A percentile compares a stretch with the other conserved stretches of the same genome.
Conservation (phyloP, 2,797 vertebrate genomes). For the Etheostoma nigrum region DNA sequence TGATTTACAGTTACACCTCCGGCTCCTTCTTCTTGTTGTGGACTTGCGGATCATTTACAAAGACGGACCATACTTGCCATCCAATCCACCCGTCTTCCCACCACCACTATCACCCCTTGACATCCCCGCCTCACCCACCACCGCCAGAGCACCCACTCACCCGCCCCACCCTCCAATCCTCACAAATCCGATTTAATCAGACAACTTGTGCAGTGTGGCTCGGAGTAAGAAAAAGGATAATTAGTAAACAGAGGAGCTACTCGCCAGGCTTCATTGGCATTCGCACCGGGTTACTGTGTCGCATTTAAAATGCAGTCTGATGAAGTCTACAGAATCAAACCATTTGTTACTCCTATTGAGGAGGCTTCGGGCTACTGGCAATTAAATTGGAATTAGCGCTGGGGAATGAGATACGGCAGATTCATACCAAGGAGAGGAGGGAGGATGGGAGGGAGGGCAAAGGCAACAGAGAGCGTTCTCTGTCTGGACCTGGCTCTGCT, state of each 20-base stretch:
- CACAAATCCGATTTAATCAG: conserved; percentile 99
- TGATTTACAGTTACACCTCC: conserved; percentile 91
- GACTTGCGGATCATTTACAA: conserved; percentile 91
- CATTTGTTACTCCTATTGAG: conserved; percentile 99
- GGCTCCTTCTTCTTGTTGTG: conserved; percentile 84
- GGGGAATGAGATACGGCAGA: conserved; percentile 89
- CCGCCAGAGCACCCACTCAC: conserved; percentile 77
- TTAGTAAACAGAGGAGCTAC: conserved; percentile 99
- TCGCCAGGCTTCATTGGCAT: conserved; percentile 99
- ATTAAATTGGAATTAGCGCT: conserved; percentile 99
- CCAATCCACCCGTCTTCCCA: conserved; percentile 77
- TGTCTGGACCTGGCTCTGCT: conserved; percentile 83
- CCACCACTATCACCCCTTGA: neutral
- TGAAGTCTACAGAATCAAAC: conserved; percentile 99
- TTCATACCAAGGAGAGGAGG: conserved; percentile 83
- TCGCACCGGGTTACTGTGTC: conserved; percentile 99
- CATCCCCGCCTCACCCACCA: conserved; percentile 59
- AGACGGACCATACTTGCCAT: conserved; percentile 89
- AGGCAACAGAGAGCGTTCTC: conserved; percentile 81
- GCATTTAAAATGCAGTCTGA: conserved; percentile 99
- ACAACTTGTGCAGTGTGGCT: conserved; percentile 97
- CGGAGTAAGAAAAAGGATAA: conserved; percentile 97
- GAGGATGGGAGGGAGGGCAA: conserved; percentile 21
- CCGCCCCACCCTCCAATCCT: conserved; percentile 86
- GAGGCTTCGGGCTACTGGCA: conserved; percentile 99